phyloP scores from a whole-genome alignment of 2,888 invertebrate species.

The Arrhopalites spinosus region DNA sequence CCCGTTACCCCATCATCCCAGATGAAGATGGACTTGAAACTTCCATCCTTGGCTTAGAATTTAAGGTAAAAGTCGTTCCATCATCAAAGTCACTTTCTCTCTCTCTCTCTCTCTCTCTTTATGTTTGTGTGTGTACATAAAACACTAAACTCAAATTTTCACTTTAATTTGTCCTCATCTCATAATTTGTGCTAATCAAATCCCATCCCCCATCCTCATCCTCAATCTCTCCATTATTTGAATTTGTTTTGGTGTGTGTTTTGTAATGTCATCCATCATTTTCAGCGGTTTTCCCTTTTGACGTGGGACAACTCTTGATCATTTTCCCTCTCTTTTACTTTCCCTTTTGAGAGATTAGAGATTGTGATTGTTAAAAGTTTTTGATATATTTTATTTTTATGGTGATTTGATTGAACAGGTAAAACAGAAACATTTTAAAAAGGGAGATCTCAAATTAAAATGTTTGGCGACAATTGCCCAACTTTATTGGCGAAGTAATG shows the following conservation, averaged over 20 bases:
- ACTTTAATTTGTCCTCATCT: too few species aligned
- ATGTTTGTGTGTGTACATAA: neutral
- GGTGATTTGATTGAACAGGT: constrained; percentile 60
- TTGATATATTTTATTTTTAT: constrained; percentile 6
- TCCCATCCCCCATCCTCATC: too few species aligned
- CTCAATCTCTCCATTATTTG: too few species aligned
- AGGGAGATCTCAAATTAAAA: constrained; percentile 83
- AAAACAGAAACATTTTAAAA: constrained; percentile 76
- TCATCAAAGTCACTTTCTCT: neutral
- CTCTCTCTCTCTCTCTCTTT: neutral
- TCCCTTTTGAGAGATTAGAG: too few species aligned
- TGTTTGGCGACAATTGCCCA: constrained; percentile 86
- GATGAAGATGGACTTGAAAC: constrained; percentile 75
- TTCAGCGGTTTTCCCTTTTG: too few species aligned
- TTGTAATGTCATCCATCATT: too few species aligned
- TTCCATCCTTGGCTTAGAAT: constrained; percentile 76
- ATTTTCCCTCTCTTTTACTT: too few species aligned
- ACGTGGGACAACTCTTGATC: too few species aligned
- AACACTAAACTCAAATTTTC: neutral
- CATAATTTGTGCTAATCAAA: too few species aligned
- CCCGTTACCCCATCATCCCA: constrained; percentile 59
- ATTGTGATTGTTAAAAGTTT: too few species aligned
- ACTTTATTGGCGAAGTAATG: constrained; percentile 84
- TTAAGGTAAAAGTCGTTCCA: constrained; percentile 61
- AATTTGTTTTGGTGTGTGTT: too few species aligned